Conservation (phyloP, 1,140 invertebrate genomes). For the Onthophagus taurus region DNA sequence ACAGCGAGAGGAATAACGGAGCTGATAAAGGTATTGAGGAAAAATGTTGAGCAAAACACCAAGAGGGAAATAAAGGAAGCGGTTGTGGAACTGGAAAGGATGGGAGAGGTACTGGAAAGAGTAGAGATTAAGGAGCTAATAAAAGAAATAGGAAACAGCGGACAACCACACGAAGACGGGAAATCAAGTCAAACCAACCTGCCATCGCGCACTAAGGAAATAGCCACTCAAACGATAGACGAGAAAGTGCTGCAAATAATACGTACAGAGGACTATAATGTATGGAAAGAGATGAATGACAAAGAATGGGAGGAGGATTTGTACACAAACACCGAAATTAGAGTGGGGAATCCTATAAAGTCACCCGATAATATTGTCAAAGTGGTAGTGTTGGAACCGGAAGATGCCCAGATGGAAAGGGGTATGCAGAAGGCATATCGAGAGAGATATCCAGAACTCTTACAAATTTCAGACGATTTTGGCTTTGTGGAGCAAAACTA, state of each 20-base stretch:
- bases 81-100: not conserved
- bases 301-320: slow-evolving; percentile 3
- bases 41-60: not conserved
- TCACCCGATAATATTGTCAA: slow-evolving; percentile 8
- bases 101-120: not conserved
- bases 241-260: too few relatives aligned
- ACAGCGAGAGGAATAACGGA: too few relatives aligned
- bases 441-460: slow-evolving; percentile 14
- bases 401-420: slow-evolving; percentile 12
- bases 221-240: too few relatives aligned
- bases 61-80: not conserved
- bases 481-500: slow-evolving; percentile 13
- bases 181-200: too few relatives aligned
- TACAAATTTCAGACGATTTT: slow-evolving; percentile 3
- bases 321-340: slow-evolving; percentile 14
- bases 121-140: not conserved
- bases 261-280: not conserved
- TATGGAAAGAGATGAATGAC: not conserved
- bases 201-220: too few relatives aligned
- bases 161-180: too few relatives aligned
- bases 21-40: too few relatives aligned
- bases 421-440: slow-evolving; percentile 13
- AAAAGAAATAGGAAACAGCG: not conserved
- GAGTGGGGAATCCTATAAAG: slow-evolving; percentile 11
- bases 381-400: slow-evolving; percentile 14